phyloP scores from a whole-genome alignment of 1,140 invertebrate species.

The Agrypnia vestita region DNA sequence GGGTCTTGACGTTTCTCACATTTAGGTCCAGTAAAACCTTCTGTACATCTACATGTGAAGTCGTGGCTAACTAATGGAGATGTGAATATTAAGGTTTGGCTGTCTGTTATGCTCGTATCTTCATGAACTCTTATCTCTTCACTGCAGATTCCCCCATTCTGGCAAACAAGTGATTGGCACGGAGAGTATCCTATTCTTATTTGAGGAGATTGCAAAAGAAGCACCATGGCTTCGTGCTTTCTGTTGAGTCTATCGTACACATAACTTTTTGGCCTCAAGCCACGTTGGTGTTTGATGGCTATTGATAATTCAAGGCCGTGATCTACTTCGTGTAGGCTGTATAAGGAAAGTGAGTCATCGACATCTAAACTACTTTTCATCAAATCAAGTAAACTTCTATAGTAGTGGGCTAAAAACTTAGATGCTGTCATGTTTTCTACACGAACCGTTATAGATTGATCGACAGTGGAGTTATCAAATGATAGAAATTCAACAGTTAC shows the following conservation, averaged over 20 bases:
- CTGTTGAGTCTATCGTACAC: constrained; percentile 77
- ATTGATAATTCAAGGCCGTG: constrained; percentile 81
- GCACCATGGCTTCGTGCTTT: constrained; percentile 78
- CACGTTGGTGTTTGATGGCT: constrained; percentile 74
- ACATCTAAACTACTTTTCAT: constrained; percentile 78
- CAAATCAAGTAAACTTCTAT: constrained; percentile 81
- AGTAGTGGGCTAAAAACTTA: constrained; percentile 83
- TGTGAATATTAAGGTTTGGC: constrained; percentile 84
- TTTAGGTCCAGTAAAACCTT: constrained; percentile 83
- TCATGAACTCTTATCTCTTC: constrained; percentile 81
- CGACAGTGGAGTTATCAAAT: constrained; percentile 87
- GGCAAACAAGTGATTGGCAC: constrained; percentile 80
- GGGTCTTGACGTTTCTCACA: constrained; percentile 92
- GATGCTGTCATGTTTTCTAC: constrained; percentile 82
- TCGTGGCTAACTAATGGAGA: constrained; percentile 85
- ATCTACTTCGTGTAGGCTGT: constrained; percentile 81
- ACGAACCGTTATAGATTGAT: constrained; percentile 86
- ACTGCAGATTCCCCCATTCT: constrained; percentile 85
- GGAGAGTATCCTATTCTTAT: constrained; percentile 81
- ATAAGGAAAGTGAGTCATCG: constrained; percentile 80
- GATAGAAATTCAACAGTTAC: constrained; percentile 86
- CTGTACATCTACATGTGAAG: constrained; percentile 85
- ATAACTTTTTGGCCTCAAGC: constrained; percentile 77
- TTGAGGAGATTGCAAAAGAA: constrained; percentile 74
- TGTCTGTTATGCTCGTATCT: constrained; percentile 82